These are phyloP conservation scores for Eilema caniola DNA, from an alignment of 2,888 invertebrate genomes.

Conservation along the genomic window DNA sequence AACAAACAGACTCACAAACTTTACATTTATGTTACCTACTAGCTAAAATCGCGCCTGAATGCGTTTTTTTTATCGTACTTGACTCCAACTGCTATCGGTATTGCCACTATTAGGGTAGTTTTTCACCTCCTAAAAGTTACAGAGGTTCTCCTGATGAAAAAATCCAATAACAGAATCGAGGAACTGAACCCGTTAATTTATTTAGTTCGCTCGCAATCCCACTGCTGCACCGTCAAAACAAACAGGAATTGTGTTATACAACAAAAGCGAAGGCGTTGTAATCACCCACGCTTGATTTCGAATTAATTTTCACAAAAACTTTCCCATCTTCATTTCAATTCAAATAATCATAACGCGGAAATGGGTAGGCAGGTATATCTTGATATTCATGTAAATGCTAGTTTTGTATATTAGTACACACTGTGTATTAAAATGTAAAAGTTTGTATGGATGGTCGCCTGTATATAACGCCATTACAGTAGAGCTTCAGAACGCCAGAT, in stretches of 20 bases:
- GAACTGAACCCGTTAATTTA: neutral
- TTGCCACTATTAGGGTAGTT: neutral
- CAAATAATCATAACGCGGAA: neutral
- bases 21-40: no score
- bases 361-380: neutral
- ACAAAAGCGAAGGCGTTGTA: slow-evolving; percentile 23
- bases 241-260: slow-evolving; percentile 19
- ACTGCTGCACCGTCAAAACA: slow-evolving; percentile 9
- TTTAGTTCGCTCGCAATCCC: neutral
- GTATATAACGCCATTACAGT: no score
- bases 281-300: slow-evolving; percentile 38
- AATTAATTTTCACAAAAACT: slow-evolving; percentile 28
- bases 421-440: neutral
- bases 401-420: neutral
- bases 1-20: no score
- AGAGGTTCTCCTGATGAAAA: neutral
- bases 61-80: neutral
- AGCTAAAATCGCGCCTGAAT: neutral
- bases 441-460: neutral
- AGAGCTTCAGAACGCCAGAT: no score
- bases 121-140: neutral
- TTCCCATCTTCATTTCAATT: slow-evolving; percentile 39
- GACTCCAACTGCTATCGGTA: neutral
- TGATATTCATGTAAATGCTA: neutral
- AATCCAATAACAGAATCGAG: neutral